Percentiles rank a stretch among this genome's conserved stretches.
Conservation (phyloP, 2,888 invertebrate species). For the Lasioglossum leucozonium region DNA sequence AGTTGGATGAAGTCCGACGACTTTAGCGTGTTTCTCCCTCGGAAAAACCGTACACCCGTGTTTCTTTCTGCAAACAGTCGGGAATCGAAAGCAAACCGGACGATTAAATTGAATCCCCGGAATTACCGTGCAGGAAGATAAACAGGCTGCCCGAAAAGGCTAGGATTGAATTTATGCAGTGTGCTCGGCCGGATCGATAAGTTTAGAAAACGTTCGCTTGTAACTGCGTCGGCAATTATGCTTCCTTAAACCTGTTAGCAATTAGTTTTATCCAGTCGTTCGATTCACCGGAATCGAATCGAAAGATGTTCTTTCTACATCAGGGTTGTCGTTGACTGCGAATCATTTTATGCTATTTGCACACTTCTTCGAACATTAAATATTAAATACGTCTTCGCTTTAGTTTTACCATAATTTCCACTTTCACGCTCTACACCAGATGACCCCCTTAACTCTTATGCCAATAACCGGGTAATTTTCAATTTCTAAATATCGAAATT, state of each 20-base stretch:
- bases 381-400: no score
- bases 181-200: background rate
- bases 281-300: background rate
- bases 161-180: background rate
- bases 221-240: background rate
- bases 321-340: background rate
- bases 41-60: background rate
- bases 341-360: background rate
- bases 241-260: background rate
- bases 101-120: background rate
- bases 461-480: no score
- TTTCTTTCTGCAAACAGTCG: constrained; percentile 16
- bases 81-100: constrained; percentile 23
- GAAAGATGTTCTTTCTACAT: no score
- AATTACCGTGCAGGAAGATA: background rate
- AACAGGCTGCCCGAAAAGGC: background rate
- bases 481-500: no score
- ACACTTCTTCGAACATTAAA: background rate
- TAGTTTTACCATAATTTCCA: no score
- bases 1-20: constrained; percentile 45
- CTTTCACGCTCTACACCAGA: background rate
- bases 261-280: background rate
- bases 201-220: background rate
- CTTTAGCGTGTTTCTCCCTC: background rate
- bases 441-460: no score